Percentiles rank a stretch among this genome's conserved stretches.
Conservation (phyloP, 2,113 vertebrate species). For the Heterotis niloticus region DNA sequence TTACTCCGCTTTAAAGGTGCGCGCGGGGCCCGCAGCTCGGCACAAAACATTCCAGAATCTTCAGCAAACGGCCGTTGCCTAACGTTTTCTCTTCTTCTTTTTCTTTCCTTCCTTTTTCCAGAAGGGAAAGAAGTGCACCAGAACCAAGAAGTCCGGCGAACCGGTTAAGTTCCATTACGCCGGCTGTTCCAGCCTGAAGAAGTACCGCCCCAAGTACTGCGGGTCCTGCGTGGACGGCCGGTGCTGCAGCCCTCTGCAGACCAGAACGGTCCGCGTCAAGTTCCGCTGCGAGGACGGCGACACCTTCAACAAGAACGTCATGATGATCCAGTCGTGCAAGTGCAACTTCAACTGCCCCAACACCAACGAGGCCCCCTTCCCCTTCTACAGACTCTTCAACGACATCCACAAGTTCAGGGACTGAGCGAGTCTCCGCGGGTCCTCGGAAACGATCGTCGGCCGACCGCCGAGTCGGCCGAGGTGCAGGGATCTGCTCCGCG, state of each 20-base stretch:
- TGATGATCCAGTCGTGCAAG: conserved; percentile 97
- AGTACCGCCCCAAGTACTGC: conserved; percentile 89
- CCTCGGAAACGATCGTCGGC: conserved; percentile 7
- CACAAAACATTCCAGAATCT: background rate
- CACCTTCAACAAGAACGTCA: conserved; percentile 90
- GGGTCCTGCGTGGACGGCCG: conserved; percentile 89
- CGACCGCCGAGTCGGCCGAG: conserved; percentile 42
- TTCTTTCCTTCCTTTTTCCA: conserved; percentile 50
- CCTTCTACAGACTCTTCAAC: conserved; percentile 91
- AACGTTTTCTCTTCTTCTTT: conserved; percentile 27
- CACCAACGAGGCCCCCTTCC: conserved; percentile 79
- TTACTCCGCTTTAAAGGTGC: conserved; percentile 86
- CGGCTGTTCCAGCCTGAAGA: conserved; percentile 89
- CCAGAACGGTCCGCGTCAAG: conserved; percentile 87
- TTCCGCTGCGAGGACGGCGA: conserved; percentile 93
- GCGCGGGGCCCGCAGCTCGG: conserved; percentile 21
- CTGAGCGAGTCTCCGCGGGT: conserved; percentile 58
- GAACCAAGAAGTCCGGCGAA: conserved; percentile 81
- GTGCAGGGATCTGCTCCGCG: conserved; percentile 44
- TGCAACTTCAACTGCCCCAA: conserved; percentile 90
- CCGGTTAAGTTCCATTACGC: conserved; percentile 81
- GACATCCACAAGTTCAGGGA: conserved; percentile 99
- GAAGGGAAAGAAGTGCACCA: conserved; percentile 96
- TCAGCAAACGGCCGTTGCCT: conserved; percentile 7
- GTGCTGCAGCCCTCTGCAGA: conserved; percentile 90